These are phyloP conservation scores for Campylomormyrus numenius DNA, from an alignment of 2,113 vertebrate genomes.

Conservation along the genomic window DNA sequence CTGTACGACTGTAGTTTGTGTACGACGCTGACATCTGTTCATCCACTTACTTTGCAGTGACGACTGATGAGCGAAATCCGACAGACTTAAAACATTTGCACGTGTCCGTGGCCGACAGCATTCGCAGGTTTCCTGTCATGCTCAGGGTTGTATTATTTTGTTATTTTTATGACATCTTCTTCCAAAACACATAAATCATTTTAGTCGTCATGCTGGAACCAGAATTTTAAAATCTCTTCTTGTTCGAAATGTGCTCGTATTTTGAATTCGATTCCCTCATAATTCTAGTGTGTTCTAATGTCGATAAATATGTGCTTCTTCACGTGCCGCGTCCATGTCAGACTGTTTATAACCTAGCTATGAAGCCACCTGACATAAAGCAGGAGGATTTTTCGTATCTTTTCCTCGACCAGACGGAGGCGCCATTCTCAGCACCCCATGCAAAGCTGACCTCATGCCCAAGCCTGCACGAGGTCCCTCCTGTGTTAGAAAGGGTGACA, in stretches of 20 bases:
- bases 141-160: neutral
- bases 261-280: neutral
- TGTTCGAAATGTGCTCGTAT: neutral
- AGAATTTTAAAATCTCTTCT: neutral
- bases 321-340: neutral
- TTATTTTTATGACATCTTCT: constrained; percentile 6
- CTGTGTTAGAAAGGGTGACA: neutral
- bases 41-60: neutral
- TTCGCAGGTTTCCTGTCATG: neutral
- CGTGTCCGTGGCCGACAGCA: neutral
- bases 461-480: neutral
- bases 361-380: neutral
- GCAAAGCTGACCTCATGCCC: neutral
- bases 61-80: neutral
- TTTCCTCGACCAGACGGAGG: neutral
- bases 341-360: neutral
- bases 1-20: neutral
- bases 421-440: neutral
- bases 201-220: neutral
- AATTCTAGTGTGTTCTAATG: neutral
- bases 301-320: neutral
- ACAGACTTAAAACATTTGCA: neutral
- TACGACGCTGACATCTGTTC: neutral
- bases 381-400: neutral
- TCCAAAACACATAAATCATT: neutral